Evolutionary conservation across 1,140 invertebrate species (phyloP).

Genomic region (Bombus ignitus): DNA sequence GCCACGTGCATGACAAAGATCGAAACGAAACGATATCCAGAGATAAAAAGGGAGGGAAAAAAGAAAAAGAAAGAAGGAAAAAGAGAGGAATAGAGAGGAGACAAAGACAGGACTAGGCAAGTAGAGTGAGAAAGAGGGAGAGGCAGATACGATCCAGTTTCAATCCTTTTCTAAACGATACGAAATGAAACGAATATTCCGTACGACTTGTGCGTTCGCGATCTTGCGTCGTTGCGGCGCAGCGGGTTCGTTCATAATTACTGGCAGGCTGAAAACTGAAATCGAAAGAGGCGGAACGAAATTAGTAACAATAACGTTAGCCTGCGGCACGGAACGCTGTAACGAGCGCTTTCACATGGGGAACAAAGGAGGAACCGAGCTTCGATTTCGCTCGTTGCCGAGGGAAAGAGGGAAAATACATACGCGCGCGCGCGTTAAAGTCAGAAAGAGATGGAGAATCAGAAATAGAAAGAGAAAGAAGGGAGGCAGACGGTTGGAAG

Average conservation of each 20-base stretch:
- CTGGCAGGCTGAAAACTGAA: constrained; percentile 52
- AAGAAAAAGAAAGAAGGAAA: neutral
- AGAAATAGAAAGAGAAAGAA: neutral
- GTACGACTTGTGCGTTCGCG: neutral
- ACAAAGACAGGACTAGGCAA: neutral
- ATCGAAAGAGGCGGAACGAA: constrained; percentile 53
- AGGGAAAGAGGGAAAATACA: constrained; percentile 10
- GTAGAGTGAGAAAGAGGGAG: too few species aligned
- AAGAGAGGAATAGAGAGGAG: too few species aligned
- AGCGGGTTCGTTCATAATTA: constrained; percentile 30
- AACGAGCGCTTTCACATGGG: constrained; percentile 57
- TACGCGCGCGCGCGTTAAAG: neutral
- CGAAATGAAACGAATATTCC: neutral
- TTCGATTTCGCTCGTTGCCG: constrained; percentile 44
- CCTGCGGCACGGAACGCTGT: constrained; percentile 46
- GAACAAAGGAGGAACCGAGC: constrained; percentile 50
- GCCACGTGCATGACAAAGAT: neutral
- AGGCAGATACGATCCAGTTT: neutral
- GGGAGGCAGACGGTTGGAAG: neutral
- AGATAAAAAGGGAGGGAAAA: neutral
- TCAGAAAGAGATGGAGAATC: neutral
- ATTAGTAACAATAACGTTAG: constrained; percentile 63
- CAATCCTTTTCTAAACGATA: constrained; percentile 4
- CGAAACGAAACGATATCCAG: neutral
- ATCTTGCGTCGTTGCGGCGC: neutral